A percentile compares a stretch with the other conserved stretches of the same genome.
phyloP scores from a whole-genome alignment of 1,140 invertebrate genomes.

The Aphaenogaster ashmeadi region DNA sequence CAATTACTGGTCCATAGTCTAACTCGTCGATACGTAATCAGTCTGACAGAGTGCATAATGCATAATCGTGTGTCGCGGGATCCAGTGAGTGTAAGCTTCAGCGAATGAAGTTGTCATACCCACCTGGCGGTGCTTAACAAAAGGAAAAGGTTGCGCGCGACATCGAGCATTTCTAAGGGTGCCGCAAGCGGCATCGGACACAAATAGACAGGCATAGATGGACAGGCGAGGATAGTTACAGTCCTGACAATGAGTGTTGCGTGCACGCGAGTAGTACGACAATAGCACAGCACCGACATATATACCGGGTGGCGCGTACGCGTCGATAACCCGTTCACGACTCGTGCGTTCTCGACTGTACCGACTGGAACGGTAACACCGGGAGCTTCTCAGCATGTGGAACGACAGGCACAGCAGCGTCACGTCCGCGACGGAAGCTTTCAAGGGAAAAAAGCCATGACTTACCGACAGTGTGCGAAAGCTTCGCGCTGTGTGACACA shows the following conservation, averaged over 20 bases:
- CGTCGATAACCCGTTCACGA: constrained; percentile 48
- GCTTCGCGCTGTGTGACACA: constrained; percentile 34
- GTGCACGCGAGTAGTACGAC: constrained; percentile 54
- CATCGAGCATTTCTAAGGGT: background rate
- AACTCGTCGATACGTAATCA: constrained; percentile 36
- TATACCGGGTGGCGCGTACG: background rate
- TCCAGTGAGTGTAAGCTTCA: background rate
- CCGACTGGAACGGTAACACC: constrained; percentile 30
- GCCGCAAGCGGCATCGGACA: background rate
- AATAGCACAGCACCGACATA: constrained; percentile 14
- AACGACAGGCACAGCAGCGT: background rate
- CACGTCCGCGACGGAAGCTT: constrained; percentile 46
- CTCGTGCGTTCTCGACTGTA: constrained; percentile 43
- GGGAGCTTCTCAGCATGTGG: constrained; percentile 54
- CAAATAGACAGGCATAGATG: constrained; percentile 19
- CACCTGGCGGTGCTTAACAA: background rate
- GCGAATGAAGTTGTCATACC: constrained; percentile 20
- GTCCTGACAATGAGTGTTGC: background rate
- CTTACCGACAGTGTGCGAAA: constrained; percentile 69
- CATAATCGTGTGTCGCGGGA: background rate
- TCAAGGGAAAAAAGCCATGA: constrained; percentile 59
- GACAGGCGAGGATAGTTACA: background rate
- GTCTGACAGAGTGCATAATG: constrained; percentile 4
- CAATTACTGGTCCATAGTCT: constrained; percentile 37
- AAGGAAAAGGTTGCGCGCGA: background rate